phyloP scores from a whole-genome alignment of 2,113 vertebrate species.

The Isichthys henryi region DNA sequence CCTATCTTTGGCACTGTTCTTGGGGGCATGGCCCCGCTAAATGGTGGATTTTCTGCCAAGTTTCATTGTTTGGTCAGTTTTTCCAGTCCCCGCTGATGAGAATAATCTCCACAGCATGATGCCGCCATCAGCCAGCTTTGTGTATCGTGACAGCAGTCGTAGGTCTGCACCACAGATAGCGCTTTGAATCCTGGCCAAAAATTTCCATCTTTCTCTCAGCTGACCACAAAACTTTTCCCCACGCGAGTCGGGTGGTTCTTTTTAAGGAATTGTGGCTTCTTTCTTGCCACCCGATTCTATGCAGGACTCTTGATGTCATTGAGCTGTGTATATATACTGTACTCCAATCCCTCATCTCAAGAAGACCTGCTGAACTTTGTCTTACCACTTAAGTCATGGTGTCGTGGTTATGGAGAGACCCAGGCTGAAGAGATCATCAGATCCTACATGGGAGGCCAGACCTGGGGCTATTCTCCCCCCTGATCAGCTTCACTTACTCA shows the following conservation, averaged over 20 bases:
- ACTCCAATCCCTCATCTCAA: not conserved
- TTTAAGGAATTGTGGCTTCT: not conserved
- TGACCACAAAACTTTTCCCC: not conserved
- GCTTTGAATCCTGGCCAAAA: not conserved
- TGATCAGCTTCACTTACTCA: not conserved
- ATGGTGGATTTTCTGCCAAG: not conserved
- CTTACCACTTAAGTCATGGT: not conserved
- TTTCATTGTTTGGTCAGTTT: not conserved
- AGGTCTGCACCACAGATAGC: not conserved
- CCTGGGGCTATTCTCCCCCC: not conserved
- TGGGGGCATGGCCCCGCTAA: not conserved
- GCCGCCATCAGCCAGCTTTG: not conserved
- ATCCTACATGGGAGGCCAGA: not conserved
- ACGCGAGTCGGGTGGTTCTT: not conserved
- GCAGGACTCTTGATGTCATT: not conserved
- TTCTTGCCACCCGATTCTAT: not conserved
- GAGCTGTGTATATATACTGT: not conserved
- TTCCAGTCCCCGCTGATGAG: not conserved
- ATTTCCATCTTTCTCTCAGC: not conserved
- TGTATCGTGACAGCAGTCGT: not conserved
- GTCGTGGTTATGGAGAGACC: not conserved
- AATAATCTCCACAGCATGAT: slow-evolving; percentile 1
- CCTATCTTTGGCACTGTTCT: not conserved
- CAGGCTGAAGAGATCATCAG: not conserved
- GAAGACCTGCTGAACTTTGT: not conserved